Conservation (phyloP, 2,888 invertebrate species). For the Galeruca laticollis region DNA sequence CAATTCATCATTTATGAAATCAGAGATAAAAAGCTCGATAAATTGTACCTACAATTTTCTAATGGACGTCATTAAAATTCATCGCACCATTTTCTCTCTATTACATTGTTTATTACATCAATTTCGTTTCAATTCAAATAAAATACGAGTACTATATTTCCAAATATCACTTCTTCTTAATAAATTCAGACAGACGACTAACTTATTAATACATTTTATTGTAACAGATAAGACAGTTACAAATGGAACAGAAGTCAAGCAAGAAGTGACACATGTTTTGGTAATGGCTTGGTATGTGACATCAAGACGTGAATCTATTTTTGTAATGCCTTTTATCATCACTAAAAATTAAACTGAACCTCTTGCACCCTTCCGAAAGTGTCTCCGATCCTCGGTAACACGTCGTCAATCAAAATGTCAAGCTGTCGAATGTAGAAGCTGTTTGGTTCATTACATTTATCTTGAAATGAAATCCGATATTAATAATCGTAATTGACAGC, state of each 20-base stretch:
- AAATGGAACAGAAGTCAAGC: constrained; percentile 45
- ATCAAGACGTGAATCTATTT: constrained; percentile 51
- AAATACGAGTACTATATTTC: not conserved
- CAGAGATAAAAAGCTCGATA: no score
- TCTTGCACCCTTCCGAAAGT: constrained; percentile 38
- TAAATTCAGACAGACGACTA: not conserved
- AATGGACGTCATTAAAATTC: no score
- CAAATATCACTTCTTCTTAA: not conserved
- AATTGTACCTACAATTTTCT: no score
- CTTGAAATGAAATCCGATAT: not conserved
- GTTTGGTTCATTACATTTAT: constrained; percentile 24
- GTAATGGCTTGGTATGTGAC: constrained; percentile 44
- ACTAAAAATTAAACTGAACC: constrained; percentile 50
- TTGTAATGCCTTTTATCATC: constrained; percentile 53
- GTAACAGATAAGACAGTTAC: constrained; percentile 40
- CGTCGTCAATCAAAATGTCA: constrained; percentile 46
- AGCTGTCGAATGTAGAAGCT: constrained; percentile 6
- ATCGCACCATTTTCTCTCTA: no score
- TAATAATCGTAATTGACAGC: not conserved
- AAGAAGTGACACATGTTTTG: constrained; percentile 45
- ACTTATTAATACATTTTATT: constrained; percentile 1
- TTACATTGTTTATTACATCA: no score
- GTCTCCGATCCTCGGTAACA: constrained; percentile 42
- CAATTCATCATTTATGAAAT: no score
- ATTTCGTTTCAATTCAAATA: no score